Evolutionary conservation across 2,113 vertebrate species (phyloP).

Genomic region (Neolamprologus kungweensis): DNA sequence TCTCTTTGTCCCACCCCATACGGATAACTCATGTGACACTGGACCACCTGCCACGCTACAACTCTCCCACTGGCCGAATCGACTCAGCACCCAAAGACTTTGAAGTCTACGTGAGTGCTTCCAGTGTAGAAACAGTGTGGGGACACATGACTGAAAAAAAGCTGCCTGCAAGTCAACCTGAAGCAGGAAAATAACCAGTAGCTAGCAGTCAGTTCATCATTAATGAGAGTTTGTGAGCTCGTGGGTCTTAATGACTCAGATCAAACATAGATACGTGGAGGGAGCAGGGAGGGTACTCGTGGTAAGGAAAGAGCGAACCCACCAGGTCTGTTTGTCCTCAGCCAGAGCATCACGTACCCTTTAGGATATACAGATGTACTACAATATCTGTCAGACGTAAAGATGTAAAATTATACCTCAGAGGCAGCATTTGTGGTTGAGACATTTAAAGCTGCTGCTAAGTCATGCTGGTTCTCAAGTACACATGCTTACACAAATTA

Average conservation of each 20-base stretch:
- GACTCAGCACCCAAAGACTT: conserved; percentile 90
- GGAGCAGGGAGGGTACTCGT: not conserved
- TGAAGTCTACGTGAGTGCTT: conserved; percentile 78
- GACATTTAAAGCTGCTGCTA: not conserved
- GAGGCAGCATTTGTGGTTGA: not conserved
- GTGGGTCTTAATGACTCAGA: not conserved
- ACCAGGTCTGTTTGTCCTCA: not conserved
- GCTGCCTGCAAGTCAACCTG: not conserved
- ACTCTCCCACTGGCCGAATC: conserved; percentile 81
- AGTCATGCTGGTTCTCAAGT: not conserved
- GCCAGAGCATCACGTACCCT: not conserved
- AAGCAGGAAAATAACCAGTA: not conserved
- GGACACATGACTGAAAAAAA: not conserved
- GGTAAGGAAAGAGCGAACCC: not conserved
- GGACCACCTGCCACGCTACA: conserved; percentile 84
- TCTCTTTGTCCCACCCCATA: conserved; percentile 80
- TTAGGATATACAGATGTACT: not conserved
- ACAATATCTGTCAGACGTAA: not conserved
- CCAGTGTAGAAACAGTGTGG: conserved; percentile 2
- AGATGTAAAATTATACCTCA: not conserved
- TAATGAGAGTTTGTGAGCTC: not conserved
- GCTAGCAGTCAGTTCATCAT: not conserved
- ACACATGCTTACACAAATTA: not conserved
- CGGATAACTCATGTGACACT: conserved; percentile 78
- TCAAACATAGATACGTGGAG: not conserved